Base-by-base conservation (phyloP, 2,113 vertebrate genomes). In the Mellivora capensis region DNA sequence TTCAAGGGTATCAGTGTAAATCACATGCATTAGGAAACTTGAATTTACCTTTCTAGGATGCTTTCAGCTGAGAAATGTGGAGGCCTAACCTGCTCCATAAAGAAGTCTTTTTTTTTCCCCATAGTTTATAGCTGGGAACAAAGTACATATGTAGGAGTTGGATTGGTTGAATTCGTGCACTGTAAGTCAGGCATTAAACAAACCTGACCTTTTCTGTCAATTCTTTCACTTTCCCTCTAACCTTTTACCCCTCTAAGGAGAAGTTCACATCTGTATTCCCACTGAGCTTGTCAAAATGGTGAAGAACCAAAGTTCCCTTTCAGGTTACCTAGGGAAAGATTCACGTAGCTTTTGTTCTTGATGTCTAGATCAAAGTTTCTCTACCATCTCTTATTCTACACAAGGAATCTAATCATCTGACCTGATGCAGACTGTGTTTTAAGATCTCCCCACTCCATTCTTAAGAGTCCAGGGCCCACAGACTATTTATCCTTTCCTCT, bases 211-310 rank as follows among this genome's bases (percentile, higher is more conserved):
- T 81, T 87, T 74, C 64, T 81, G 4, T 54, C 84, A 96, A 79
- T 93, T 90, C 12, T 47, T 88, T 91, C 17, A 13, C 20, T 90
- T 87, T 91, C 27, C 17, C 9, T 59, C 0, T 90, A 94, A 69
- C n/a, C 47, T 67, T n/a, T 94, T 92, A 93, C 27, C 29, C 93
- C 57, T 79, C 54, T 92, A 79, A 97, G 20, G 71, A 7, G 31
- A 97, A 52, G 57, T 31, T 25, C 80, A 54, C 34, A 44, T 96
- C 71, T 91, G 4, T 97, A 77, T 84, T 97, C 7, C 15, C 23
- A 76, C 23, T 64, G 39, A 89, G 29, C 12, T 93, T 84, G 47
- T 44, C 52, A 20, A 90, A 34, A 42, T 90, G 20, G n/a, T 59
- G 47, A 88, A 87, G 25, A 93, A 59, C 49, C 29, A 85, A 74